Conservation (phyloP, 92 coral and sea anemone species). For the Zoanthus gigantus region DNA sequence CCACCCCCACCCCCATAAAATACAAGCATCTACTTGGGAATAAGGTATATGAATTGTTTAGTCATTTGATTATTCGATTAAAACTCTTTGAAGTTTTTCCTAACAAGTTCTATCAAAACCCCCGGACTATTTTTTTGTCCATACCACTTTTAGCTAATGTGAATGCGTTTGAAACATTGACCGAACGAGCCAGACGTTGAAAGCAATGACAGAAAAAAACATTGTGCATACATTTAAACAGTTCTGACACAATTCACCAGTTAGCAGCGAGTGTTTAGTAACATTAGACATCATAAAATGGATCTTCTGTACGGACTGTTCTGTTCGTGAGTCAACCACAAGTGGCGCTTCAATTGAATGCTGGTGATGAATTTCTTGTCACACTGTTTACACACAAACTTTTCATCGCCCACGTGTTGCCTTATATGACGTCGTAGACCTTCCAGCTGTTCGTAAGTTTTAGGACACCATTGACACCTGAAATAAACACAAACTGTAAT, state of each 20-base stretch:
- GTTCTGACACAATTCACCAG: not conserved
- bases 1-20: too few species aligned
- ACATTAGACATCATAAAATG: constrained; percentile 44
- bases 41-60: too few species aligned
- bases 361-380: constrained; percentile 87
- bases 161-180: too few species aligned
- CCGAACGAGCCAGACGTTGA: too few species aligned
- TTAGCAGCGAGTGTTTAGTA: not conserved
- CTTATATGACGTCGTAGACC: constrained; percentile 86
- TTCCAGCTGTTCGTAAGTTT: constrained; percentile 88
- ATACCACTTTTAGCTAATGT: too few species aligned
- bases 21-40: too few species aligned
- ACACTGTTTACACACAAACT: constrained; percentile 84
- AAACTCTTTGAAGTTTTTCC: too few species aligned
- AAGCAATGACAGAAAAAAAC: not conserved
- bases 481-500: not conserved
- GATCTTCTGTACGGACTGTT: constrained; percentile 90
- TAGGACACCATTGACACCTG: constrained; percentile 94
- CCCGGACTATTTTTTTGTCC: too few species aligned
- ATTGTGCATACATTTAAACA: not conserved
- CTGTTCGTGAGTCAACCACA: constrained; percentile 89
- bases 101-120: too few species aligned
- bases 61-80: too few species aligned
- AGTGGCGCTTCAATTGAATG: constrained; percentile 86
- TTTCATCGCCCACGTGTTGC: constrained; percentile 89